These are phyloP conservation scores for Typhlomys cinereus DNA, from an alignment of 2,113 vertebrate genomes.

Conservation along the genomic window DNA sequence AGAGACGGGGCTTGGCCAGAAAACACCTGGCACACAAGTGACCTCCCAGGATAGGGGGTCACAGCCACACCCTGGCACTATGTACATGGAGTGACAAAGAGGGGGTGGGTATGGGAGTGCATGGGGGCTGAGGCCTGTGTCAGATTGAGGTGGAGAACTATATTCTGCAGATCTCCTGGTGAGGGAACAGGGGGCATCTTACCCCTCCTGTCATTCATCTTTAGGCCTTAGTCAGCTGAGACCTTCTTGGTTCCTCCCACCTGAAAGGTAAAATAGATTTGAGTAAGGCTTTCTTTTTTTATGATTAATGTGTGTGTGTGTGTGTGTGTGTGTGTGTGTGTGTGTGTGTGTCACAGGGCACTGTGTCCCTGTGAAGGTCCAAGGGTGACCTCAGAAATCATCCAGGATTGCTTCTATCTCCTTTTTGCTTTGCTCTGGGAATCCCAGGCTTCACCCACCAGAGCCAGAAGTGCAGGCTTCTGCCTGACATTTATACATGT, in stretches of 20 bases:
- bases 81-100: neutral
- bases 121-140: neutral
- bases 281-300: too few species aligned
- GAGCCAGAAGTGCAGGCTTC: too few species aligned
- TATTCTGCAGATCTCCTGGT: neutral
- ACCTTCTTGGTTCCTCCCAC: slow-evolving; percentile 34
- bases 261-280: slow-evolving; percentile 55
- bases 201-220: neutral
- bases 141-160: neutral
- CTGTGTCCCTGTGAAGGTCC: too few species aligned
- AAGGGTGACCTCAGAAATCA: too few species aligned
- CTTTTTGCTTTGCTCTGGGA: too few species aligned
- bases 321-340: too few species aligned
- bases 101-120: neutral
- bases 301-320: too few species aligned
- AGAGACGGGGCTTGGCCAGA: neutral
- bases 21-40: neutral
- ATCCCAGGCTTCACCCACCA: too few species aligned
- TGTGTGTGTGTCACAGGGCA: too few species aligned
- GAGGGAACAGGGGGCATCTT: neutral
- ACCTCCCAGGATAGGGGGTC: neutral
- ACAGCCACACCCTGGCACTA: neutral
- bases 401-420: too few species aligned
- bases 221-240: slow-evolving; percentile 43
- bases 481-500: too few species aligned